Base-by-base conservation (phyloP, 2,797 vertebrate genomes). In the Lepilemur ruficaudatus region DNA sequence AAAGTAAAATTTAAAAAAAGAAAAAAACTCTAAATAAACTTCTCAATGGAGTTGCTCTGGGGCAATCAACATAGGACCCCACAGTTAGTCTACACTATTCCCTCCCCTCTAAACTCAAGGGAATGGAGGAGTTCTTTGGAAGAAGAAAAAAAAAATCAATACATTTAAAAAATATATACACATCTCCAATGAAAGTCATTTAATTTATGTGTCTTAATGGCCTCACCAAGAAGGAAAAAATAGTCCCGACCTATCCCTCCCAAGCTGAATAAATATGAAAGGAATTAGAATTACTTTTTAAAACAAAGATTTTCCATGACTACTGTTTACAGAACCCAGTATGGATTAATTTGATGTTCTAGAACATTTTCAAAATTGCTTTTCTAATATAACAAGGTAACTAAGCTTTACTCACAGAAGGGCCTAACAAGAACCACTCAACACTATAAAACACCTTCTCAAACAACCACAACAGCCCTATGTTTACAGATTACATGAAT, bases 381-480 rank as follows among this genome's bases (percentile, higher is more conserved):
- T 91, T 95, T 86, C 70, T 93, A 91, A 83, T 86, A 5, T 38
- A 80, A 84, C 20, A 94, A 69, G 10, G 3, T 61, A 95, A 89
- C 57, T 79, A 85, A 91, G 59, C 43, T 83, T 94, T 91, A 41
- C 13, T 93, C 65, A 85, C 55, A 79, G 48, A 88, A 61, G 20
- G 55, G 38, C 22, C 70, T 70, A 94, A 88, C 65, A 57, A 78
- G 38, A 93, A 86, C 57, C 50, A 92, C 48, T 67, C 50, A 82
- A 91, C 38, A 81, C 30, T 95, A 95, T 95, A 95, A 97, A 94
- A 84, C 35, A 79, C 28, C 23, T 88, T 93, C 93, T 89, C 87
- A 89, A 93, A 18, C 67, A 84, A 85, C 28, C 52, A 48, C 57
- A 96, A 52, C 28, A 25, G 22, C 7, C 41, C 28, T 73, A 32